These are phyloP conservation scores for Philotrypesis tridentata DNA, from an alignment of 1,140 invertebrate species.

Conservation along the genomic window DNA sequence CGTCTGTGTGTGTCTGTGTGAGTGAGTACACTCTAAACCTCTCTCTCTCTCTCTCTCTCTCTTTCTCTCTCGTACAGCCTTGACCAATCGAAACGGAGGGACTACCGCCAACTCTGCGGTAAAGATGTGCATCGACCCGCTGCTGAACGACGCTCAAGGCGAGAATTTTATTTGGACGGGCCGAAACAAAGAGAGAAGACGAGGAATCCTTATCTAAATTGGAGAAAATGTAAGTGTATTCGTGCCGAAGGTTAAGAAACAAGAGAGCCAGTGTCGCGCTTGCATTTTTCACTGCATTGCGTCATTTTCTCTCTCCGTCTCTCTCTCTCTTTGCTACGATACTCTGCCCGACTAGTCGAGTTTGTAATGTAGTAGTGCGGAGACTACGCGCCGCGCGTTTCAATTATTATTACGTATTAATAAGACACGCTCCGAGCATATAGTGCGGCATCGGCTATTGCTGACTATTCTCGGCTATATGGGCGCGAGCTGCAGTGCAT, in stretches of 20 bases:
- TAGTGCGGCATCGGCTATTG: not conserved
- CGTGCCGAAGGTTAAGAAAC: not conserved
- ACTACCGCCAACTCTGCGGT: constrained; percentile 1
- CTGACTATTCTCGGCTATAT: not conserved
- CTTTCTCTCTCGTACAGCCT: not conserved
- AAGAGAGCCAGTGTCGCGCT: not conserved
- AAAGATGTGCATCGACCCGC: constrained; percentile 30
- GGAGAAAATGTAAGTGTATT: not conserved
- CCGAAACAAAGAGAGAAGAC: constrained; percentile 2
- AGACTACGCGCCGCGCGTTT: not conserved
- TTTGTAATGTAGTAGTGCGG: too few species aligned
- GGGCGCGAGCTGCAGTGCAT: not conserved
- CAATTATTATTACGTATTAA: not conserved
- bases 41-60: not conserved
- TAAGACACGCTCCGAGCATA: not conserved
- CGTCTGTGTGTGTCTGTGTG: not conserved
- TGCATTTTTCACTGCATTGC: too few species aligned
- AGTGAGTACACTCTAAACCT: not conserved
- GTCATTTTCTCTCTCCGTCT: too few species aligned
- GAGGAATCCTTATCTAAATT: not conserved
- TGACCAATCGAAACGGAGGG: not conserved
- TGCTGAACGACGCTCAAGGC: constrained; percentile 33
- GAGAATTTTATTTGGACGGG: not conserved
- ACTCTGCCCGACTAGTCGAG: too few species aligned
- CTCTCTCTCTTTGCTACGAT: too few species aligned